A percentile compares a stretch with the other conserved stretches of the same genome.
phyloP scores from a whole-genome alignment of 2,113 vertebrate genomes.

The Eurypyga helias region DNA sequence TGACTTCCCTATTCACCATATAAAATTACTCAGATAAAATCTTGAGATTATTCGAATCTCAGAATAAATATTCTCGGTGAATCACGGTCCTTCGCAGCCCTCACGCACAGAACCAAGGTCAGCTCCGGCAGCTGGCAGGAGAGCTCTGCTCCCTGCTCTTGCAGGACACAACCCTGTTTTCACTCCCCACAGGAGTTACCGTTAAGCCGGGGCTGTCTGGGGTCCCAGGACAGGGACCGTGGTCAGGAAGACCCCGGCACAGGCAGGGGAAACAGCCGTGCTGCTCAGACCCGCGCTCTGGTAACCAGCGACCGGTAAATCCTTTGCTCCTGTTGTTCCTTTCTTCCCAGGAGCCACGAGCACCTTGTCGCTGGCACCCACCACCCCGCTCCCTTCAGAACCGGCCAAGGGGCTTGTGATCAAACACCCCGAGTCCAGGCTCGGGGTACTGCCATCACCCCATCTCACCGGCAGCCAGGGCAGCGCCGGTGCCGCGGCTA shows the following conservation, averaged over 20 bases:
- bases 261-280: accelerated
- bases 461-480: not conserved
- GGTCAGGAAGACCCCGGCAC: not conserved
- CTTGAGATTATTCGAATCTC: not conserved
- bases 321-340: not conserved
- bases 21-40: not conserved
- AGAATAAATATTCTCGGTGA: not conserved
- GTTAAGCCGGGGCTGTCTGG: not conserved
- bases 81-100: not conserved
- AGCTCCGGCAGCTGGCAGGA: not conserved
- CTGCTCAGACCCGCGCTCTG: not conserved
- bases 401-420: accelerated
- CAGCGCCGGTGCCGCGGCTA: accelerated
- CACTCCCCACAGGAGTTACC: not conserved
- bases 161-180: not conserved
- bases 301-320: not conserved
- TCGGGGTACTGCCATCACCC: not conserved
- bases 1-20: not conserved
- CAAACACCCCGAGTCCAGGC: accelerated
- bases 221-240: not conserved
- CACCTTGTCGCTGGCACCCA: not conserved
- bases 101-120: not conserved
- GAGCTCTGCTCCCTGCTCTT: not conserved
- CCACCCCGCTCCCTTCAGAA: not conserved
- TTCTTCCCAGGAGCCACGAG: not conserved